phyloP scores from a whole-genome alignment of 35 echinoderm and acorn worm species.

The Heliocidaris tuberculata region DNA sequence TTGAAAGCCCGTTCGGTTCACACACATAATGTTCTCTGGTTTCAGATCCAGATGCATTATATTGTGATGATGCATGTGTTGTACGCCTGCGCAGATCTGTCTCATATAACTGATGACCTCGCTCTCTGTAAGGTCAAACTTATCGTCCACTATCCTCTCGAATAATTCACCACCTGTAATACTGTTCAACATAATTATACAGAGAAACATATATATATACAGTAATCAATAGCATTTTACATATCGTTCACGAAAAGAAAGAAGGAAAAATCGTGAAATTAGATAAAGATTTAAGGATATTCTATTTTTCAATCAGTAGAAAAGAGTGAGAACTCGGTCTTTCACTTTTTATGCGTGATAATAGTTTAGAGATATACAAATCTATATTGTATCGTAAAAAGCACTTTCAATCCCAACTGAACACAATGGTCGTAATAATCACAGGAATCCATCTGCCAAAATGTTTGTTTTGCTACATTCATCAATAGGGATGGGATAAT shows the following conservation, averaged over 20 bases:
- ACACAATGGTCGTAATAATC: too few species aligned
- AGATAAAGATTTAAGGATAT: not conserved
- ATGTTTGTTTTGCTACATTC: too few species aligned
- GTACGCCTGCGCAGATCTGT: conserved; percentile 78
- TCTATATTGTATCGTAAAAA: too few species aligned
- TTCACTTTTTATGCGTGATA: not conserved
- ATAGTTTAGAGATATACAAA: too few species aligned
- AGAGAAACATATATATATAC: too few species aligned
- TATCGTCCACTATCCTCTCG: conserved; percentile 75
- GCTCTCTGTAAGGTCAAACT: conserved; percentile 68
- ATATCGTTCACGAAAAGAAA: not conserved
- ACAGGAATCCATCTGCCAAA: too few species aligned
- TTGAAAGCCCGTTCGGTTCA: conserved; percentile 61
- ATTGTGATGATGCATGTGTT: conserved; percentile 74
- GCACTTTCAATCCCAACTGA: too few species aligned
- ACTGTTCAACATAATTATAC: conserved; percentile 40
- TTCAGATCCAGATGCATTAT: conserved; percentile 86
- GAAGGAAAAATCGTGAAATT: not conserved
- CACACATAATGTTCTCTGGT: conserved; percentile 90
- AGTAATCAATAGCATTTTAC: not conserved
- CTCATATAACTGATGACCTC: conserved; percentile 81
- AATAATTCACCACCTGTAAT: conserved; percentile 85
- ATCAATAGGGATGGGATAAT: too few species aligned
- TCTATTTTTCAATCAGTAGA: not conserved
- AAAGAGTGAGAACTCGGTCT: not conserved